phyloP scores from a whole-genome alignment of 1,140 invertebrate genomes.

The Chrysomallon squamiferum region DNA sequence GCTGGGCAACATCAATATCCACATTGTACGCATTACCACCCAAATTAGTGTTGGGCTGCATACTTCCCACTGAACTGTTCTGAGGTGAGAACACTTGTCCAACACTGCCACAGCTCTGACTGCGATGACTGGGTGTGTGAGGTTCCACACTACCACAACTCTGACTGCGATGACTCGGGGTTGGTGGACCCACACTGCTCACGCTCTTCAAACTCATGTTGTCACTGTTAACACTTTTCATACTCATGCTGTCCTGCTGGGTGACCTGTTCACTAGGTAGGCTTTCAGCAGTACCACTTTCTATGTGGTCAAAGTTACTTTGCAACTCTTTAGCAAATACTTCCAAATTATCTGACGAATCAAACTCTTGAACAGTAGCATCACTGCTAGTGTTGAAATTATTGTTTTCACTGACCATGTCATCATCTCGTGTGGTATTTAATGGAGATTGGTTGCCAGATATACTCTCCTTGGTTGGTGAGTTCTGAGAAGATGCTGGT shows the following conservation, averaged over 20 bases:
- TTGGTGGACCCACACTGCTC: constrained; percentile 22
- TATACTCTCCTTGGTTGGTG: too few relatives aligned
- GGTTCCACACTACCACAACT: constrained; percentile 24
- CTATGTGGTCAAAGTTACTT: constrained; percentile 44
- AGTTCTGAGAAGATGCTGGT: too few relatives aligned
- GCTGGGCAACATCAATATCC: constrained; percentile 83
- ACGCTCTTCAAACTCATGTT: constrained; percentile 14
- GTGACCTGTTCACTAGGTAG: constrained; percentile 19
- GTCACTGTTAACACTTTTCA: too few relatives aligned
- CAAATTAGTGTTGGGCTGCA: constrained; percentile 29
- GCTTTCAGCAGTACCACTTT: constrained; percentile 14
- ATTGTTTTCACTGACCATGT: constrained; percentile 47
- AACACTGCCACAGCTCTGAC: constrained; percentile 33
- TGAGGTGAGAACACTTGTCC: constrained; percentile 37
- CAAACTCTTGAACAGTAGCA: constrained; percentile 20
- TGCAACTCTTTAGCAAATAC: constrained; percentile 38
- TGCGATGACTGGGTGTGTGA: constrained; percentile 14
- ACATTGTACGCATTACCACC: constrained; percentile 69
- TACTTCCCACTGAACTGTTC: constrained; percentile 32
- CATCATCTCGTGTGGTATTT: constrained; percentile 22
- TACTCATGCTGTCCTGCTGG: constrained; percentile 15
- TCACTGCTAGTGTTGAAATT: constrained; percentile 39
- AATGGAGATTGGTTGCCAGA: too few relatives aligned
- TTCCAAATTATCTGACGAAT: constrained; percentile 24
- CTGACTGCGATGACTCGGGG: constrained; percentile 18